Conservation (phyloP, 2,888 invertebrate species). For the Osedax frankpressi region DNA sequence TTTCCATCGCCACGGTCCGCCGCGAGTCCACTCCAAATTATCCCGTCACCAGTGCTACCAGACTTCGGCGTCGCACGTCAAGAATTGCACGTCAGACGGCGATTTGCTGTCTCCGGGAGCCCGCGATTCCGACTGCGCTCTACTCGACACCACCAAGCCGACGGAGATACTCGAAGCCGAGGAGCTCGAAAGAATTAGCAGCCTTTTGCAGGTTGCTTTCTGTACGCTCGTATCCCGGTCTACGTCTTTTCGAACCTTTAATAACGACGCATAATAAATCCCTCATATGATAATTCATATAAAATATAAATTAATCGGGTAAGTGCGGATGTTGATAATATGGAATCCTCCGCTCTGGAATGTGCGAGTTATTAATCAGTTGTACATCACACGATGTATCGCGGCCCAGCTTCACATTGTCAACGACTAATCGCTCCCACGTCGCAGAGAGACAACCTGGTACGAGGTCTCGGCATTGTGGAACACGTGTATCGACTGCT, state of each 20-base stretch:
- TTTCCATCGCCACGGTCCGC: neutral
- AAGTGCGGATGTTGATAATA: too few species aligned
- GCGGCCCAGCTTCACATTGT: too few species aligned
- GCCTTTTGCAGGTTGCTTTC: slow-evolving; percentile 35
- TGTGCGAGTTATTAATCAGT: too few species aligned
- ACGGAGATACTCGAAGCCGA: slow-evolving; percentile 44
- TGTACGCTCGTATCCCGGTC: too few species aligned
- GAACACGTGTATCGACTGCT: slow-evolving; percentile 43
- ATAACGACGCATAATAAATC: too few species aligned
- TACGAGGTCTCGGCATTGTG: slow-evolving; percentile 44
- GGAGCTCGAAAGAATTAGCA: slow-evolving; percentile 44
- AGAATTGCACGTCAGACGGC: neutral
- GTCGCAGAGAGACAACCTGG: slow-evolving; percentile 43
- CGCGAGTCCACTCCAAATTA: neutral
- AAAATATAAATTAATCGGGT: too few species aligned
- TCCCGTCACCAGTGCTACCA: slow-evolving; percentile 20
- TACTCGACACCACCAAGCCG: slow-evolving; percentile 39
- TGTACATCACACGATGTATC: too few species aligned
- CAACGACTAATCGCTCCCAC: too few species aligned
- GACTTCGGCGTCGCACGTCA: slow-evolving; percentile 8
- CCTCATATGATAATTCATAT: too few species aligned
- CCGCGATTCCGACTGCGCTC: slow-evolving; percentile 25
- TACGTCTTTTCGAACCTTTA: too few species aligned
- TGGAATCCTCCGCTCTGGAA: too few species aligned
- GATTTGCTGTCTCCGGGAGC: neutral